Evolutionary conservation across 2,888 invertebrate genomes (phyloP), one percentile per base, ranked within the genome.

Genomic region (Teinopalpus imperialis): DNA sequence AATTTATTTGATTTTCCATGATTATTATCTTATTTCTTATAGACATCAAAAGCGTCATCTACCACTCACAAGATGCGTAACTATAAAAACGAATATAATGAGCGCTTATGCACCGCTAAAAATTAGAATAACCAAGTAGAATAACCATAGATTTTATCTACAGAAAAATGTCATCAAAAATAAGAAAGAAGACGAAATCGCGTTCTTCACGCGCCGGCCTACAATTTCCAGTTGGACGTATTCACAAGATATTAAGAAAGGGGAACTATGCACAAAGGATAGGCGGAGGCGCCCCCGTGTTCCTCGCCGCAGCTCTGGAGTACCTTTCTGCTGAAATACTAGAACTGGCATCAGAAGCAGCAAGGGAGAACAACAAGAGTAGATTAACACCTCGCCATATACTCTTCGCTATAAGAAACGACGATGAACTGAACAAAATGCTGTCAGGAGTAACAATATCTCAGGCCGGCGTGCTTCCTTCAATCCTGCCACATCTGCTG

Each of bases 311-410:
- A 3, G 91, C 91, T 0, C 66, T 93, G 61, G 93, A 93, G 56
- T 93, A 93, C 54, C 64, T 93, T 13, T 90, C 93, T 0, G 93
- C 94, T 9, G 94, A 94, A 80, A 91, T 93, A 9, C 60, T 93
- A 45, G 92, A 93, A 56, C 77, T 93, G 60, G 91, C 92, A 0
- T 87, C 91, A 0, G 91, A 92, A 48, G 92, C 91, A 0, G 92
- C 92, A 0, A 69, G 80, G 24, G 92, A 93, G 43, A 93, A 93
- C 68, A 92, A 93, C 53, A 94, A 93, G 63, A 82, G 87, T 0
- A 85, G 93, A 3, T 49, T 81, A 0, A 52, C 57, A 0, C 78
- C 80, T 0, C 55, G 81, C 0, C 76, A 78, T 30, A 66, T 83
- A 0, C 48, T 79, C 0, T 59, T 77, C 7, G 82, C 82, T 0